Percentiles rank a stretch among this genome's conserved stretches.
Conservation (phyloP, 2,113 vertebrate species). For the Cygnus atratus region DNA sequence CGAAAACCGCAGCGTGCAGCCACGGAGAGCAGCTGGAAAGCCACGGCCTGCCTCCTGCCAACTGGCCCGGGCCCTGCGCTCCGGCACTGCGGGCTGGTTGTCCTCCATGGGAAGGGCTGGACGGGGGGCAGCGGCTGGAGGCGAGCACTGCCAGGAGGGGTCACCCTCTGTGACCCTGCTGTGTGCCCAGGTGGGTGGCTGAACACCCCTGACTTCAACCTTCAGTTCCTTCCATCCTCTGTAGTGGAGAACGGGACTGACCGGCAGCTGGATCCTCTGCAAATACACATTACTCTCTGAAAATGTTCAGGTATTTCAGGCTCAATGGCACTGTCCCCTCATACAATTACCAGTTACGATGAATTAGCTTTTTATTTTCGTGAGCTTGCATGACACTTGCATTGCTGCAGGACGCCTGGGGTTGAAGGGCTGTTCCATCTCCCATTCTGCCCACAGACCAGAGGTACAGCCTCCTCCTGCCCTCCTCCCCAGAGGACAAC, state of each 20-base stretch:
- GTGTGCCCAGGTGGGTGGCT: not conserved
- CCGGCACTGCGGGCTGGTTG: not conserved
- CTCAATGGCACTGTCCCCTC: not conserved
- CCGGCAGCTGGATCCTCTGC: not conserved
- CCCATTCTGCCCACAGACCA: not conserved
- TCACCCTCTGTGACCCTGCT: not conserved
- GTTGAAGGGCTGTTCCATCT: not conserved
- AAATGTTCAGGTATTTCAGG: not conserved
- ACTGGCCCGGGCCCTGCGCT: not conserved
- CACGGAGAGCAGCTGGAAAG: slow-evolving; percentile 49
- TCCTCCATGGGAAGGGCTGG: not conserved
- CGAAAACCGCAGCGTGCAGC: slow-evolving; percentile 27
- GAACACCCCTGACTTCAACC: not conserved
- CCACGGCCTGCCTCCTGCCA: slow-evolving; percentile 21
- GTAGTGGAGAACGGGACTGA: not conserved
- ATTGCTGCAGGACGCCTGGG: not conserved
- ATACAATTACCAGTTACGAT: not conserved
- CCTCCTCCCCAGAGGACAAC: not conserved
- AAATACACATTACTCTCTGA: not conserved
- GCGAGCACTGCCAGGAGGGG: not conserved
- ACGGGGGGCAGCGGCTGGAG: not conserved
- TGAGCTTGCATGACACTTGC: not conserved
- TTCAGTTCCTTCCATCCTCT: not conserved
- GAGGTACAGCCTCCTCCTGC: not conserved
- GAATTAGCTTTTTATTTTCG: not conserved